Conservation (phyloP, 2,797 vertebrate species). For the Hipposideros larvatus region DNA sequence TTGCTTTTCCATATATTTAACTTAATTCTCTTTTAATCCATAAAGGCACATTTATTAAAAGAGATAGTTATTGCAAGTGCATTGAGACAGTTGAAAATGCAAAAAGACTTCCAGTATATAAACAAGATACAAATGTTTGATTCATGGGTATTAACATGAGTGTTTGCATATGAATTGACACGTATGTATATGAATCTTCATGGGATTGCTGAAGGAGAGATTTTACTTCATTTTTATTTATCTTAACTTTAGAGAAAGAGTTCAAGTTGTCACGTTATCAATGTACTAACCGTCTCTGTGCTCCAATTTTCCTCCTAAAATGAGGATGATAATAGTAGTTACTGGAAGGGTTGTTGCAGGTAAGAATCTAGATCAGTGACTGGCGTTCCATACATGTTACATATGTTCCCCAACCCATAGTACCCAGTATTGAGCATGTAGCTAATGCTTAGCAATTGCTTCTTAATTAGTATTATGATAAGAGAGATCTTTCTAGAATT, state of each 20-base stretch:
- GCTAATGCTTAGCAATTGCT: slow-evolving; percentile 15
- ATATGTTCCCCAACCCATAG: background rate
- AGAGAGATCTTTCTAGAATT: slow-evolving; percentile 17
- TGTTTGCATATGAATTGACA: background rate
- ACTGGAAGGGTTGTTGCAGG: background rate
- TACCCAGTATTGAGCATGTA: background rate
- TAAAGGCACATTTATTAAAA: slow-evolving; percentile 56
- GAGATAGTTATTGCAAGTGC: background rate
- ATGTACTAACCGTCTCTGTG: background rate
- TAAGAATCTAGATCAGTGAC: background rate
- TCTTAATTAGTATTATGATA: background rate
- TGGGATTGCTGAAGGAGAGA: slow-evolving; percentile 3
- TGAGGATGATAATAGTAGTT: background rate
- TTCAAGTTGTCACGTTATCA: slow-evolving; percentile 3
- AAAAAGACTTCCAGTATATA: background rate
- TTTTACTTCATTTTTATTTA: slow-evolving; percentile 50
- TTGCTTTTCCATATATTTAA: slow-evolving; percentile 14
- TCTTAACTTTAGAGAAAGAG: background rate
- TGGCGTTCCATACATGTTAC: background rate
- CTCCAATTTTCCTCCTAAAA: background rate
- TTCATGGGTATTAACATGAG: background rate
- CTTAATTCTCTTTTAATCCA: background rate
- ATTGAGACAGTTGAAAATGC: background rate
- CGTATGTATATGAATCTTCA: background rate
- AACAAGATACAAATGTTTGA: slow-evolving; percentile 11